phyloP scores from a whole-genome alignment of 2,113 vertebrate genomes.

The Anolis sagrei region DNA sequence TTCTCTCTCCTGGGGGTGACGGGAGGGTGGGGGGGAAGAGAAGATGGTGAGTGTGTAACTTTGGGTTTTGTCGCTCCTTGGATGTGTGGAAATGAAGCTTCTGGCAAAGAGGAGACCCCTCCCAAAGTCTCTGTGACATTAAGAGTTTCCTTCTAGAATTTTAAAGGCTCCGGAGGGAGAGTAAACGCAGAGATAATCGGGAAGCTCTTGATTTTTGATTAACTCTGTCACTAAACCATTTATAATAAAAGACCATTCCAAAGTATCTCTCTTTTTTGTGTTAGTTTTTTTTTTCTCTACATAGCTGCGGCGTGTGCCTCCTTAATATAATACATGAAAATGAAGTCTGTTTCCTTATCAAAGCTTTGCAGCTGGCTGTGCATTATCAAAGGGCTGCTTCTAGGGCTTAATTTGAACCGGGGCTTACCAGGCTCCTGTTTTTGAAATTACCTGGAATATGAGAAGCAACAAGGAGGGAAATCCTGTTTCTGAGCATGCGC shows the following conservation, averaged over 20 bases:
- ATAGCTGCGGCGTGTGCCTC: background rate
- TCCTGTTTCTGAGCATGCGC: constrained; percentile 13
- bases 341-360: constrained; percentile 29
- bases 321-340: constrained; percentile 24
- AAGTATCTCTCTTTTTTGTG: constrained; percentile 14
- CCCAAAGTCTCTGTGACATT: background rate
- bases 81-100: background rate
- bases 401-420: constrained; percentile 26
- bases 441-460: constrained; percentile 40
- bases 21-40: background rate
- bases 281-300: background rate
- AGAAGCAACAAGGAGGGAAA: background rate
- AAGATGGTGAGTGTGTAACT: constrained; percentile 21
- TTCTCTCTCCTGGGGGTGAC: background rate
- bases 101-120: background rate
- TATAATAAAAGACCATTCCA: constrained; percentile 22
- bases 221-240: constrained; percentile 13
- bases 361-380: constrained; percentile 8
- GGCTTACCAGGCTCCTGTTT: constrained; percentile 51
- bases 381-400: constrained; percentile 3
- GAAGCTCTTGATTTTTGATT: background rate
- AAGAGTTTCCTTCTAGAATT: constrained; percentile 1
- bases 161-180: constrained; percentile 2
- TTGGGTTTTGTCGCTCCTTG: fast-evolving
- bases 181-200: constrained; percentile 25